These are phyloP conservation scores for Aphelinus certus DNA, from an alignment of 1,140 invertebrate genomes.

Conservation along the genomic window DNA sequence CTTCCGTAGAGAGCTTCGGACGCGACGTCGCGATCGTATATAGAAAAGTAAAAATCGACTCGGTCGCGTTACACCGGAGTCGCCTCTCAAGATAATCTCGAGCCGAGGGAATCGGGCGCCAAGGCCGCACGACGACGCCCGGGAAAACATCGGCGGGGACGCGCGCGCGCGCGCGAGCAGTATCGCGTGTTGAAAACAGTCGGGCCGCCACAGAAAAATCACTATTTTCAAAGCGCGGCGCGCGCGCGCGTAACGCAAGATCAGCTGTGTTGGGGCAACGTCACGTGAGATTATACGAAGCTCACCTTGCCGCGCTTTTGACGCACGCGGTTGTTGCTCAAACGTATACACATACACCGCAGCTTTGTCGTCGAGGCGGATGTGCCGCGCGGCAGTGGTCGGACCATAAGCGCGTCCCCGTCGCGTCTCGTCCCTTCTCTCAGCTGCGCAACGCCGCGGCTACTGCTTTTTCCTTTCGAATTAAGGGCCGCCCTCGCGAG, in stretches of 20 bases:
- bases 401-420: no score
- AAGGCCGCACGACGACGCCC: no score
- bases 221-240: no score
- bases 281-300: no score
- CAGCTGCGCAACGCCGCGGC: neutral
- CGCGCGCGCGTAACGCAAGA: neutral
- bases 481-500: constrained; percentile 10
- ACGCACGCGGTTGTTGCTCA: neutral
- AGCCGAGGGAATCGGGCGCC: no score
- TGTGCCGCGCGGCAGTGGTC: neutral
- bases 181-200: constrained; percentile 14
- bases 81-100: neutral
- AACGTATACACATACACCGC: neutral
- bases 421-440: neutral
- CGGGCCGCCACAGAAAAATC: no score
- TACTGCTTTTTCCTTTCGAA: constrained; percentile 15
- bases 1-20: no score
- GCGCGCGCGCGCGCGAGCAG: neutral
- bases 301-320: constrained; percentile 39
- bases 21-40: no score
- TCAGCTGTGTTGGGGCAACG: constrained; percentile 5
- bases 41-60: neutral
- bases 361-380: constrained; percentile 3
- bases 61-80: neutral
- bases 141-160: no score